phyloP scores from a whole-genome alignment of 1,140 invertebrate species.

The Listronotus bonariensis region DNA sequence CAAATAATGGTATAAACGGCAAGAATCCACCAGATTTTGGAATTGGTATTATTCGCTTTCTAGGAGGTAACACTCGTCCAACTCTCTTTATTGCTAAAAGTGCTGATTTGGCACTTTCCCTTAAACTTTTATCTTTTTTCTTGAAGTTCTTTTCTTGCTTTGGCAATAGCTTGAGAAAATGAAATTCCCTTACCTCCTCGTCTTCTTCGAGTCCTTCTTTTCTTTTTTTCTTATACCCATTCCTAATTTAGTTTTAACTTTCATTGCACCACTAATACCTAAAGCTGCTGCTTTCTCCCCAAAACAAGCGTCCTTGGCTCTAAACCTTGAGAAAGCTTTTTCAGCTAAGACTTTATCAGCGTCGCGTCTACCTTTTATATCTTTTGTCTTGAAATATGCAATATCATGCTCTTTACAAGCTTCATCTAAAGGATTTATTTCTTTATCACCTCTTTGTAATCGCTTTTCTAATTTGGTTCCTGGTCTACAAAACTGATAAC shows the following conservation, averaged over 20 bases:
- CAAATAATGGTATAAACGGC: no score
- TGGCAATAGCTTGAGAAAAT: no score
- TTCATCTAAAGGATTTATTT: no score
- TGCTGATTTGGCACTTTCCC: no score
- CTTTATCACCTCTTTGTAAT: no score
- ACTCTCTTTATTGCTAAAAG: not conserved
- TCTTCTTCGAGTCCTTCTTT: constrained; percentile 8
- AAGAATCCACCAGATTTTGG: not conserved
- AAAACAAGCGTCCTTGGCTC: constrained; percentile 48
- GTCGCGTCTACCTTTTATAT: constrained; percentile 48
- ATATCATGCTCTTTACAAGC: constrained; percentile 48
- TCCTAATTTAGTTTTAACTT: constrained; percentile 49
- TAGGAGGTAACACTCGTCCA: not conserved
- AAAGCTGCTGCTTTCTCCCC: constrained; percentile 47
- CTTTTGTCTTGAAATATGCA: constrained; percentile 48
- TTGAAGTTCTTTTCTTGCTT: no score
- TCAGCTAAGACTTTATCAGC: constrained; percentile 53
- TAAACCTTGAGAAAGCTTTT: constrained; percentile 51
- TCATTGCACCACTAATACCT: constrained; percentile 45
- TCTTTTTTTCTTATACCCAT: constrained; percentile 40
- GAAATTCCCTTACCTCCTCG: no score
- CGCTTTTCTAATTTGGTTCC: no score
- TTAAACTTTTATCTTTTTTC: no score
- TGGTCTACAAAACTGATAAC: no score
- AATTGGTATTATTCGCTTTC: constrained; percentile 3